phyloP scores from a whole-genome alignment of 1,140 invertebrate species.

The Penaeus indicus region DNA sequence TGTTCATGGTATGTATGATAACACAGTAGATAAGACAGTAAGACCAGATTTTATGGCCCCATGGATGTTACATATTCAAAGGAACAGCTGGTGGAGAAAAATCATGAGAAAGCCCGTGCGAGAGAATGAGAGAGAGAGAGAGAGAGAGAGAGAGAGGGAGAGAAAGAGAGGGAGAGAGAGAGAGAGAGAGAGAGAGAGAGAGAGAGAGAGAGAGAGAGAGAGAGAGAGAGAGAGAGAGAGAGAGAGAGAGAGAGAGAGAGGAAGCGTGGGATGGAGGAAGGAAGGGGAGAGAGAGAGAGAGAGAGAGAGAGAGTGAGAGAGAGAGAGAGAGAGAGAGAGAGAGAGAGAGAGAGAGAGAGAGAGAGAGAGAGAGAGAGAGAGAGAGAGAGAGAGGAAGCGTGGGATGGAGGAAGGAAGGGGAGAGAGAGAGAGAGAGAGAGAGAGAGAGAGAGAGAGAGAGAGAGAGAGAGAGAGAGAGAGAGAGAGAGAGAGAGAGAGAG shows the following conservation, averaged over 20 bases:
- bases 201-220: too few species aligned
- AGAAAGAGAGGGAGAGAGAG: neutral
- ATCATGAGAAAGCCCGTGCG: too few species aligned
- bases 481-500: neutral
- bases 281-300: neutral
- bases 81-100: too few species aligned
- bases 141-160: too few species aligned
- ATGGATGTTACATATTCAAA: too few species aligned
- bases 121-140: too few species aligned
- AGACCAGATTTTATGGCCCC: too few species aligned
- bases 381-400: constrained; percentile 12
- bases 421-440: neutral
- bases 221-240: too few species aligned
- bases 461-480: neutral
- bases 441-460: neutral
- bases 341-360: constrained; percentile 36
- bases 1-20: too few species aligned
- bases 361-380: constrained; percentile 30
- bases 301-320: neutral
- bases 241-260: neutral
- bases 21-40: too few species aligned
- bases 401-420: neutral
- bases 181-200: neutral
- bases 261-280: neutral
- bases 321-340: constrained; percentile 4